phyloP scores from a whole-genome alignment of 2,797 vertebrate genomes.

The Scleropages formosus region DNA sequence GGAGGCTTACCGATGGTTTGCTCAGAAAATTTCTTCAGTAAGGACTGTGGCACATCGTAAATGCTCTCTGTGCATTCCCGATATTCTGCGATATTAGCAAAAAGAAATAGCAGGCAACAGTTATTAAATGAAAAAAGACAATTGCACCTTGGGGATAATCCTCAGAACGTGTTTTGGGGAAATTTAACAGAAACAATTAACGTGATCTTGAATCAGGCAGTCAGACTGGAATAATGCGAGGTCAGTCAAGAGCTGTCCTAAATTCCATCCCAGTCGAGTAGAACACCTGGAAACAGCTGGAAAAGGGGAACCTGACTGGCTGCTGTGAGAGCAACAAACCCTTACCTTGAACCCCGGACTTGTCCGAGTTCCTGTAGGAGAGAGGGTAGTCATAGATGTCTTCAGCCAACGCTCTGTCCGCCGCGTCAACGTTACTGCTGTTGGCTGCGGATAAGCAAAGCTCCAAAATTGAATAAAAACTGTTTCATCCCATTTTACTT shows the following conservation, averaged over 20 bases:
- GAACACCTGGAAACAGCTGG: neutral
- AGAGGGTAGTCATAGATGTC: constrained; percentile 58
- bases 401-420: constrained; percentile 34
- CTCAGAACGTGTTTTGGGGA: neutral
- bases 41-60: constrained; percentile 63
- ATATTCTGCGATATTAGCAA: constrained; percentile 29
- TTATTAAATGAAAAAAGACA: neutral
- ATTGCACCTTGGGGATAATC: neutral
- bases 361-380: constrained; percentile 37
- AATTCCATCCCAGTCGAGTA: neutral
- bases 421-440: neutral
- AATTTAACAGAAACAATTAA: neutral
- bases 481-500: neutral
- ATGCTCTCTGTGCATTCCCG: constrained; percentile 50
- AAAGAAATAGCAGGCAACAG: neutral
- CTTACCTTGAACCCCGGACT: constrained; percentile 47
- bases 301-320: neutral
- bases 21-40: constrained; percentile 45
- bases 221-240: too few species aligned
- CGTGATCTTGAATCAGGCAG: neutral
- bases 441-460: constrained; percentile 36
- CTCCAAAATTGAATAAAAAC: neutral
- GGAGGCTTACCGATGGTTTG: constrained; percentile 47
- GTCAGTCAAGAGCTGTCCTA: too few species aligned
- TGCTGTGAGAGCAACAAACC: neutral